Base-by-base conservation (phyloP, 2,888 invertebrate genomes). In the Agrochola litura region DNA sequence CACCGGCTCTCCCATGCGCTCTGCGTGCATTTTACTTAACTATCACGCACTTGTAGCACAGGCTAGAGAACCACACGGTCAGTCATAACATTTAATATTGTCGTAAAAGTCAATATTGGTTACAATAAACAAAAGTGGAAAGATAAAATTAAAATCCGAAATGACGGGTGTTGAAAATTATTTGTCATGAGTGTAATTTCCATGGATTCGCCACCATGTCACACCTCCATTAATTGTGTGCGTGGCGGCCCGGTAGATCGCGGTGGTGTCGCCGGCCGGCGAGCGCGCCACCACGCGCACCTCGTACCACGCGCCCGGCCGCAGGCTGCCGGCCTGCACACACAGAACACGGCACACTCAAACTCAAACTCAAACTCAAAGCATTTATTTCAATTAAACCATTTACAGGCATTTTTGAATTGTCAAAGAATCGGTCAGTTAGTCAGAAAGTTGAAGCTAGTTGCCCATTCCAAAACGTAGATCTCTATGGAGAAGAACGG, bases 241-340 rank as follows among this genome's bases (percentile, higher is more conserved):
- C 65, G 97, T 97, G 73, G 97, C 97, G 71, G 97, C 97, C 76
- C 97, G 94, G 92, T 97, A 97, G 52, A 96, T 93, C 64, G 97
- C 97, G 25, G 94, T 92, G 56, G 97, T 96, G 89, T 97, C 97
- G 0, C 97, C 97, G 70, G 97, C 97, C 76, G 97, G 93, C 77
- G 97, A 96, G 83, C 93, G 95, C 66, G 97, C 97, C 64, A 94
- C 93, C 86, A 97, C 96, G 77, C 97, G 96, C 64, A 97, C 89
- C 89, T 97, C 97, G 92, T 97, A 97, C 97, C 97, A 97, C 65
- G 97, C 94, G 77, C 97, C 97, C 66, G 97, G 95, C 72, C 91
- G 91, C 90, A 97, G 94, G 75, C 95, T 95, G 77, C 92, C 93
- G 76, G 97, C 97, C 88, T 97, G 92, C 93, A 30, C 56, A 73